Evolutionary conservation across 2,797 vertebrate genomes (phyloP), one percentile per base, ranked within the genome.

Genomic region (Margarornis squamiger): DNA sequence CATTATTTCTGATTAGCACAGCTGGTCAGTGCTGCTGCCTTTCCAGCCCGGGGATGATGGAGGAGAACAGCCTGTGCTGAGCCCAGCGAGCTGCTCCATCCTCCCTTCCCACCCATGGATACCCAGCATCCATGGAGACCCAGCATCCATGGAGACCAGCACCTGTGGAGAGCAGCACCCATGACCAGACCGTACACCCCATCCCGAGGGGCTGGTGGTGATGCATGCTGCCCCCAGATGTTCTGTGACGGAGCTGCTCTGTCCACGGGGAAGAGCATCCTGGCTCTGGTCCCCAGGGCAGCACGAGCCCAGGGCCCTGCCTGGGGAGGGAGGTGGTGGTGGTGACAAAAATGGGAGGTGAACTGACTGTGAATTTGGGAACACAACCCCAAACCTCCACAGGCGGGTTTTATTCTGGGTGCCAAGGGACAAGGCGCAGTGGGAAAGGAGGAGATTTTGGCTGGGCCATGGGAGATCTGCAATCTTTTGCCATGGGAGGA

Each of bases 1-100:
- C 88, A 82, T 96, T 93, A 97, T 95, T 97, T 52, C 90, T 78
- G 93, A 97, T 97, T 81, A 96, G 93, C 70, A 11, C 34, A 59
- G 92, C 91, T 18, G 77, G 86, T 29, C 74, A 87, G 91, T 43
- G 93, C 93, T 15, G 76, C 85, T 65, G 84, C 81, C 74, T 86
- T 94, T 67, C 66, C 92, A 95, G 26, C 34, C 85, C 2, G 20
- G 71, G 24, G 57, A 45, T 1, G 39, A 49, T 24, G 20, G 52
- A 92, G 80, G 62, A 38, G 84, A 38, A 63, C 52, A 91, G 89
- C 51, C 34, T 6, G 5, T 5, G 41, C n/a, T 3, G 30, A 88
- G 94, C 72, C 74, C 61, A 4, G 52, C 0, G 1, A 26, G 72
- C 17, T 6, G 65, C 91, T 74, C 76, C 51, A 1, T 12, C 34